Evolutionary conservation across 2,113 vertebrate genomes (phyloP).

Genomic region (Sinocyclocheilus anophthalmus): DNA sequence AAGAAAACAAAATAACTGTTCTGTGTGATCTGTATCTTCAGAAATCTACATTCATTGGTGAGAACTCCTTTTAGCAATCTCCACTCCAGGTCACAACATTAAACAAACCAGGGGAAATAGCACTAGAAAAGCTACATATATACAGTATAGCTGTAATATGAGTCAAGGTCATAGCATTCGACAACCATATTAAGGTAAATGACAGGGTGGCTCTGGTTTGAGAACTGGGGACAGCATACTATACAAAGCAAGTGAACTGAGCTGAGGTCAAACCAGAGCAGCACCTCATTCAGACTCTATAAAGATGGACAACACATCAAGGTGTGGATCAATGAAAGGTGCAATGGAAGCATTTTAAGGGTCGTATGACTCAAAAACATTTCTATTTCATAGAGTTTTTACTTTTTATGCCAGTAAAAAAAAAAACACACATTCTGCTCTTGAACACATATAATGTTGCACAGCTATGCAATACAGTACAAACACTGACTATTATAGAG

Average conservation of each 20-base stretch:
- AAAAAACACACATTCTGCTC: no score
- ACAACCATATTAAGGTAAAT: not conserved
- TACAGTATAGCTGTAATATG: not conserved
- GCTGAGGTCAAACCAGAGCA: slow-evolving; percentile 7
- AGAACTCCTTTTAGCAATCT: not conserved
- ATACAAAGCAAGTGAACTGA: not conserved
- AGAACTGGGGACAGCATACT: not conserved
- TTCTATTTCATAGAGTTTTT: no score
- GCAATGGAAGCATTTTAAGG: not conserved
- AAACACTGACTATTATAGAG: no score
- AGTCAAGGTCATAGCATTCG: not conserved
- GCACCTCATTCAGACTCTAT: slow-evolving; percentile 19
- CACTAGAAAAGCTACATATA: not conserved
- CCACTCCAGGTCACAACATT: not conserved
- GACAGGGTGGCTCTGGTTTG: not conserved
- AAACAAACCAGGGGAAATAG: not conserved
- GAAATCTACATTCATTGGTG: not conserved
- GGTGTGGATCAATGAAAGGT: slow-evolving; percentile 6
- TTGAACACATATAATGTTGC: no score
- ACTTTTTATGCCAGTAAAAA: no score
- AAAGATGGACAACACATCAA: slow-evolving; percentile 4
- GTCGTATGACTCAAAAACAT: not conserved
- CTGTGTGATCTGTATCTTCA: not conserved
- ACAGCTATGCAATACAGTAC: no score
- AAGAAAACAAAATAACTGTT: no score